Evolutionary conservation across 1,140 invertebrate genomes (phyloP).

Genomic region (Orius insidiosus): DNA sequence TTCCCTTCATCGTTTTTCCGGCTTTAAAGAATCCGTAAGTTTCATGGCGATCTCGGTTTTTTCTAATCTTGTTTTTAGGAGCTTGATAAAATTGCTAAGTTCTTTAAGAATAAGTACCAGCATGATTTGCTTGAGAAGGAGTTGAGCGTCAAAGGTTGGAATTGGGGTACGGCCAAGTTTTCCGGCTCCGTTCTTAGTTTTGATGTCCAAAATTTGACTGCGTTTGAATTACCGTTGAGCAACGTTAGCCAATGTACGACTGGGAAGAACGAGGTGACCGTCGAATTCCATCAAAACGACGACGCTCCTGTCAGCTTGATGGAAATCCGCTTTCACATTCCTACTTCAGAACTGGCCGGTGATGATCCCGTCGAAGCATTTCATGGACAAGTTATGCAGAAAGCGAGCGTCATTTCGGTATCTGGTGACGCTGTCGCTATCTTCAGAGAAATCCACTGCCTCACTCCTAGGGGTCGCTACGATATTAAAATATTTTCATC

Average conservation of each 20-base stretch:
- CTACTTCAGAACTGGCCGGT: constrained; percentile 60
- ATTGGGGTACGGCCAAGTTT: constrained; percentile 95
- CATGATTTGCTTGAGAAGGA: constrained; percentile 82
- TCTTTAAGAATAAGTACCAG: constrained; percentile 67
- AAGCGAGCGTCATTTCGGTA: constrained; percentile 93
- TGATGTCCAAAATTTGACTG: constrained; percentile 71
- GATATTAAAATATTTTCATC: constrained; percentile 97
- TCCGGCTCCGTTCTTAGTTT: constrained; percentile 82
- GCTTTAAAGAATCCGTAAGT: constrained; percentile 80
- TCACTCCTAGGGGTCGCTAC: constrained; percentile 97
- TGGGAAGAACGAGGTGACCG: constrained; percentile 96
- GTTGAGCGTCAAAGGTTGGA: constrained; percentile 92
- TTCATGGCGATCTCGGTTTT: constrained; percentile 5
- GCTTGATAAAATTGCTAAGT: constrained; percentile 69
- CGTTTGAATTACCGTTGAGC: constrained; percentile 91
- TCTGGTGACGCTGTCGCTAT: constrained; percentile 95
- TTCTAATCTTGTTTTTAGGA: constrained; percentile 32
- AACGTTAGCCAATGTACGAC: constrained; percentile 92
- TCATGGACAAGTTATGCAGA: constrained; percentile 87
- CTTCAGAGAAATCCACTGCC: constrained; percentile 91
- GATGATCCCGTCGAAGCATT: constrained; percentile 92
- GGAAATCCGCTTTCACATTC: constrained; percentile 97
- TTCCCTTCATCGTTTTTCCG: constrained; percentile 74
- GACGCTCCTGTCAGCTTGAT: constrained; percentile 91
- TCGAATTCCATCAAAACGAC: constrained; percentile 99